Evolutionary conservation across 2,797 vertebrate species (phyloP).

Genomic region (Kryptolebias ocellatus): DNA sequence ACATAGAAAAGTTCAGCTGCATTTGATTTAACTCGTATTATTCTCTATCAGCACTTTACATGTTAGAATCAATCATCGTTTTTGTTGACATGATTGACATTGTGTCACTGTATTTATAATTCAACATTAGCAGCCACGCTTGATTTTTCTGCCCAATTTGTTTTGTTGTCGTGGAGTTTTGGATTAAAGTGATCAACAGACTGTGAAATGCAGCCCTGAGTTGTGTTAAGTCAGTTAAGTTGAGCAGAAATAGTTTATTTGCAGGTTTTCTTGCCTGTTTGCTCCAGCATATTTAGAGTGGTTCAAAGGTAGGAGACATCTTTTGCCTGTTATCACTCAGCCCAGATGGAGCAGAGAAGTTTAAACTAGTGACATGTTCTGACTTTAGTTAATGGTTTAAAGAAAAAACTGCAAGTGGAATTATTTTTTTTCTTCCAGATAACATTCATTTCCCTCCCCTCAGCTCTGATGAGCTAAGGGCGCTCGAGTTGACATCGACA

Average conservation of each 20-base stretch:
- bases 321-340: slow-evolving; percentile 51
- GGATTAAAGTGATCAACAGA: neutral
- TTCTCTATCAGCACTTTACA: too few relatives aligned
- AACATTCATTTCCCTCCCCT: slow-evolving; percentile 37
- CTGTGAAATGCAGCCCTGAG: neutral
- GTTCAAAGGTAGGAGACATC: slow-evolving; percentile 17
- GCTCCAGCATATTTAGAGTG: neutral
- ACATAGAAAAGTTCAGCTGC: too few relatives aligned
- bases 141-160: neutral
- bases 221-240: neutral
- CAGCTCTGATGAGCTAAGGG: slow-evolving; percentile 43
- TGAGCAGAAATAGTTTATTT: neutral
- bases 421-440: slow-evolving; percentile 25
- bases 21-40: too few relatives aligned
- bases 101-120: neutral
- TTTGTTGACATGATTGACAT: neutral
- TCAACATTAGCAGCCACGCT: slow-evolving; percentile 4
- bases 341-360: slow-evolving; percentile 49
- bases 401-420: slow-evolving; percentile 18
- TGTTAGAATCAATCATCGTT: neutral
- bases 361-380: slow-evolving; percentile 39
- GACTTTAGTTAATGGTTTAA: slow-evolving; percentile 27
- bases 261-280: slow-evolving; percentile 18
- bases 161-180: slow-evolving; percentile 1
- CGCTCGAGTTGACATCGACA: slow-evolving; percentile 45